Percentiles rank a stretch among this genome's conserved stretches.
phyloP scores from a whole-genome alignment of 1,140 invertebrate species.

The Drepana arcuata region DNA sequence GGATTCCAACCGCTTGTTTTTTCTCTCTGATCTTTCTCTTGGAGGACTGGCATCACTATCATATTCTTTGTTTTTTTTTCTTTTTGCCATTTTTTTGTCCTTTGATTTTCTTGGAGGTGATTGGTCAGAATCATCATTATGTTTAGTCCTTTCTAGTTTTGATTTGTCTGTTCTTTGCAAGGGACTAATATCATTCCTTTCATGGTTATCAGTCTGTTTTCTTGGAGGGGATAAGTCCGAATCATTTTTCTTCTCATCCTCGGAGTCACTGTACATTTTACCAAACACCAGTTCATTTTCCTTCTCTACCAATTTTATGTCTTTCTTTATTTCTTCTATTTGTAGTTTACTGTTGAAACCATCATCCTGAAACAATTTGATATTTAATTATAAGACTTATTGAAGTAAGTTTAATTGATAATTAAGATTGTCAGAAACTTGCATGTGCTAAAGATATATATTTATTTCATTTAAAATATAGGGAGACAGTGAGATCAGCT shows the following conservation, averaged over 20 bases:
- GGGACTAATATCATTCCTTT: slow-evolving; percentile 12
- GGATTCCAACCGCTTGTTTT: too few species aligned
- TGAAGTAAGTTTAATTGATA: too few species aligned
- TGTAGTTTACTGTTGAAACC: slow-evolving; percentile 60
- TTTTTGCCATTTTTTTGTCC: background rate
- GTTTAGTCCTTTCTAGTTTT: too few species aligned
- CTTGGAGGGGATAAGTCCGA: slow-evolving; percentile 43
- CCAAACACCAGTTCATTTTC: slow-evolving; percentile 58
- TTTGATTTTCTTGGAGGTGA: background rate
- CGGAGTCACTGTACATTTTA: slow-evolving; percentile 66
- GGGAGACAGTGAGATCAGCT: too few species aligned
- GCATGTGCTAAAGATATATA: too few species aligned
- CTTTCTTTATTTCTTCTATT: slow-evolving; percentile 51
- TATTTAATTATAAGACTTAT: too few species aligned
- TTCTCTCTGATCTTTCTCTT: too few species aligned
- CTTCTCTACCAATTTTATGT: slow-evolving; percentile 46
- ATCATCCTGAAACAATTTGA: slow-evolving; percentile 60
- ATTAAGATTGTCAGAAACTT: too few species aligned
- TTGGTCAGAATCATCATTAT: too few species aligned
- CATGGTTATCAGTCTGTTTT: slow-evolving; percentile 16
- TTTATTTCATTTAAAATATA: too few species aligned
- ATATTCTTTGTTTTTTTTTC: slow-evolving; percentile 1
- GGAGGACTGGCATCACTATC: slow-evolving; percentile 3
- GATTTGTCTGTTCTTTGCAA: too few species aligned
- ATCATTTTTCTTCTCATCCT: slow-evolving; percentile 53